Base-by-base conservation (phyloP, 2,888 invertebrate genomes). In the Xylophagus ater region DNA sequence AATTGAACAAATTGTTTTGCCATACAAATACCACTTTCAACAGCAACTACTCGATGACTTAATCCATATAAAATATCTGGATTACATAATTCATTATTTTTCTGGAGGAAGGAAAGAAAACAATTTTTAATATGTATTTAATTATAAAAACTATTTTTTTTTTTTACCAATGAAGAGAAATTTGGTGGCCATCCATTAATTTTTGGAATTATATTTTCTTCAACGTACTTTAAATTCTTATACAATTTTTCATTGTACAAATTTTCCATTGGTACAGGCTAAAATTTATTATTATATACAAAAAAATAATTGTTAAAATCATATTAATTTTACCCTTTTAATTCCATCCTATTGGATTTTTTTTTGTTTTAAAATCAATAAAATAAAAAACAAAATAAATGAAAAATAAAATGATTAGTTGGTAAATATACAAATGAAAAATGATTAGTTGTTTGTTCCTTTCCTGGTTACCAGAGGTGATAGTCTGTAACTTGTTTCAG, bases 21-120 rank as follows among this genome's bases (percentile, higher is more conserved):
- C 49, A 97, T 70, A 63, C 92, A 93, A 50, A 90, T 77, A 0
- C 90, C 73, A 48, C 96, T 96, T 65, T 97, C 96, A 0, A 90
- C 84, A 0, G 85, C 96, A 0, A 93, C 87, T 13, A 93, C 78
- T 44, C 96, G 71, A 55, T 92, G 88, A 0, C 81, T 70, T 19
- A 96, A 63, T 0, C 92, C 92, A 57, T 82, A 83, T 12, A 94
- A 66, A 40, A 72, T 78, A 43, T 86, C 84, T 4, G 81, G 72
- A 42, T 74, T 72, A 15, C 65, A 68, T 25, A 85, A 61, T 55
- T 81, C 73, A 21, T 84, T 78, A 45, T 76, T 71, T 2, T 75
- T 70, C 44, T 62, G 40, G 26, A 26, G 26, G 26, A 26, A 9
- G 26, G 26, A 26, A 6, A 5, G 9, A 30, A 18, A n/a, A n/a